Evolutionary conservation across 2,113 vertebrate species (phyloP), one percentile per base, ranked within the genome.

Genomic region (Antidorcas marsupialis): DNA sequence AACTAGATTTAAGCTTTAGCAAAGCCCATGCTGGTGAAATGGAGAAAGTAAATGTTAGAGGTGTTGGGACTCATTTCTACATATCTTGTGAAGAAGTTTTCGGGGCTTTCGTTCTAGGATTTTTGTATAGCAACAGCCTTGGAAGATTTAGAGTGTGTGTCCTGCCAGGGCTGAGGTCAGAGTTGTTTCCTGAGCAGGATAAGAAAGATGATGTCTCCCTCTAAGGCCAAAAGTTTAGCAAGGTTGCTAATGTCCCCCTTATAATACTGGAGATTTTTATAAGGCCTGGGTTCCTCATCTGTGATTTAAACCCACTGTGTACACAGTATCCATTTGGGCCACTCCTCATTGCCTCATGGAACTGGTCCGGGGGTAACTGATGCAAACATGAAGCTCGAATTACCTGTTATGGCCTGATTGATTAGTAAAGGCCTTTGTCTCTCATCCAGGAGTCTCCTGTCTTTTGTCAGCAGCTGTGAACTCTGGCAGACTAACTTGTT

Each of bases 321-420:
- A 16, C 7, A 47, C 28, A 59, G 33, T 11, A 17, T 55, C 9
- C 52, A 71, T 13, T 19, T 82, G 27, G 19, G 33, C 8, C 36
- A 16, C 15, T 47, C 25, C 23, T 59, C 25, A 19, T 1, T 9
- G 14, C 5, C 6, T 2, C 30, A 6, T 4, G 25, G 33, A 81
- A 59, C 23, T n/a, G 5, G 33, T 23, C 0, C 0, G 2, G 3
- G 12, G 33, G 15, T 6, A 7, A 33, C 9, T 8, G 7, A 47
- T 3, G 19, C 43, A 50, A 78, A 91, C 30, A 33, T 9, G 14
- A 84, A 45, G 33, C 39, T 93, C 27, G 43, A 13, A 5, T 19
- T 84, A 19, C 21, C 21, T 74, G n/a, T 33, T 78, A 2, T 10
- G 25, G 27, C 33, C 5, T 88, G 82, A 47, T 13, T 86, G 82